Evolutionary conservation across 1,140 invertebrate species (phyloP), one percentile per base, ranked within the genome.

Genomic region (Brachionus calyciflorus): DNA sequence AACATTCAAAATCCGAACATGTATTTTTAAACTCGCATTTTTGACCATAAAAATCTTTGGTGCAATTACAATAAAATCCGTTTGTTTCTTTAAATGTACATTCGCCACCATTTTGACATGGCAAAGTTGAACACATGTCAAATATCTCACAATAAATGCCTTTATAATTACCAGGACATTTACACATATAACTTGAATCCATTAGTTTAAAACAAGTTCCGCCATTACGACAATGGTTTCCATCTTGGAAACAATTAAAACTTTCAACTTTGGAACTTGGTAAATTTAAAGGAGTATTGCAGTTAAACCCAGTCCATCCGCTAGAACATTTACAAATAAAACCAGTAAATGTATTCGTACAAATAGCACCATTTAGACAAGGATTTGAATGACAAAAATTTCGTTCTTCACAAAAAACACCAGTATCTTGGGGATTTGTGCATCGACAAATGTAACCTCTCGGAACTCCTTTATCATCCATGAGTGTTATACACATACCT

Each of bases 1-100:
- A 76, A 57, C 76, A 77, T 28, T 24, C 46, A 3, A 24, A 40
- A 51, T 63, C n/a, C 12, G 17, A 28, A 53, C 76, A 77, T 24
- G 76, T 55, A 37, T 30, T 63, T 41, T 48, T 46, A 33, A 63
- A 37, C 86, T 98, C 94, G 84, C 95, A 98, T 78, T 90, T 89
- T 79, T 90, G 88, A 68, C 95, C 95, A 1, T 91, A 93, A 84
- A 95, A 98, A 41, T 94, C 94, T 80, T 94, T 93, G 1, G 93
- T 57, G 37, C 73, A 76, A 46, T 48, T 57, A 26, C 73, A 76
- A 17, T 76, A 37, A 30, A 30, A 76, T 3, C 55, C 28, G 26
- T 49, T 28, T 0, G 49, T 7, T 48, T 57, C 37, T 40, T 63
- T 53, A 26, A 48, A 53, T 24, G 75, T 55, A 79, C 82, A 82